Percentiles rank a stretch among this genome's conserved stretches.
Conservation (phyloP, 1,140 invertebrate genomes). For the Magallana ariakensis region DNA sequence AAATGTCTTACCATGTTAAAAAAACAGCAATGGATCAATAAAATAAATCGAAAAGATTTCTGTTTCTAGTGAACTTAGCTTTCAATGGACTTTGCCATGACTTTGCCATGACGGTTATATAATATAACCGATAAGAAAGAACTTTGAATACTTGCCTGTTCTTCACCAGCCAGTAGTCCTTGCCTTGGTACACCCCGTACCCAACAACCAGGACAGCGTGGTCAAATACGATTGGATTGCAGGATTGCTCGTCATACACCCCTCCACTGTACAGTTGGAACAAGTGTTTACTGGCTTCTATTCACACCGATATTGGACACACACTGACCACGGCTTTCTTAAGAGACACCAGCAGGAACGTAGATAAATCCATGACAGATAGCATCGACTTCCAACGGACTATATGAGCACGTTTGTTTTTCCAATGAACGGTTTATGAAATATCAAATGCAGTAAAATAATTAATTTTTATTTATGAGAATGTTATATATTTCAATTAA, state of each 20-base stretch:
- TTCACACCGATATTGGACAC: slow-evolving; percentile 84
- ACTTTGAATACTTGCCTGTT: slow-evolving; percentile 80
- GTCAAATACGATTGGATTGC: slow-evolving; percentile 54
- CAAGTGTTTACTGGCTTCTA: slow-evolving; percentile 85
- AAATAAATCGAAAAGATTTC: no score
- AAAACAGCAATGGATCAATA: no score
- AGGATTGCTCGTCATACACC: background rate
- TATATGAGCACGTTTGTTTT: slow-evolving; percentile 49
- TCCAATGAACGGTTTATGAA: slow-evolving; percentile 73
- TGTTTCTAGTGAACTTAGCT: no score
- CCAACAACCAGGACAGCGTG: slow-evolving; percentile 82
- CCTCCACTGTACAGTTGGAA: slow-evolving; percentile 71
- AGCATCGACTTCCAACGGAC: background rate
- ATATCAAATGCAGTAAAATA: no score
- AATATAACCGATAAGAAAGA: no score
- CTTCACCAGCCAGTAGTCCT: slow-evolving; percentile 83
- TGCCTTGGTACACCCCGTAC: slow-evolving; percentile 82
- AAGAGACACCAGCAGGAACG: background rate
- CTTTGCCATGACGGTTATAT: no score
- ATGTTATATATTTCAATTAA: no score
- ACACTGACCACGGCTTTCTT: slow-evolving; percentile 40
- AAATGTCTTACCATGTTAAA: no score
- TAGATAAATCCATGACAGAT: background rate
- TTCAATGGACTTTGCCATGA: no score
- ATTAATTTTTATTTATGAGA: no score